Conservation (phyloP, 2,888 invertebrate species). For the Imbricaverruca yamaguchii region DNA sequence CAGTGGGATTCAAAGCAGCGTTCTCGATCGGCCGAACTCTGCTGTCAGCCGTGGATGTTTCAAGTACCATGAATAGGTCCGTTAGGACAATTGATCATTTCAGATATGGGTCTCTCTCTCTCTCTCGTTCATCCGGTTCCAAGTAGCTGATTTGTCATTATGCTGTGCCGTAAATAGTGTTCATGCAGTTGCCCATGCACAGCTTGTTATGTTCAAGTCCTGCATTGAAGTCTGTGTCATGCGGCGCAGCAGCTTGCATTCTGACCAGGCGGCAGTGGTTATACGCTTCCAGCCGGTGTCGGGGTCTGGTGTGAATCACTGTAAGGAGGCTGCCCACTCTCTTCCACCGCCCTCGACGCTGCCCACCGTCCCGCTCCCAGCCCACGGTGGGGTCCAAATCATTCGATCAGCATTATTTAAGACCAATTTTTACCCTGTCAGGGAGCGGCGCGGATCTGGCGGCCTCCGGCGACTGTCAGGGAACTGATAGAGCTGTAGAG, state of each 20-base stretch:
- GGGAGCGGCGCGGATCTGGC: background rate
- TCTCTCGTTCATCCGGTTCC: too few species aligned
- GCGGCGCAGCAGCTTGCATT: background rate
- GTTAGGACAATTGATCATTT: too few species aligned
- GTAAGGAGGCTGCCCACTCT: background rate
- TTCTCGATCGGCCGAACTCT: too few species aligned
- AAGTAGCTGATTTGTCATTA: too few species aligned
- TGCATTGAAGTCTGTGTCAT: background rate
- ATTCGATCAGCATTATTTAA: conserved; percentile 5
- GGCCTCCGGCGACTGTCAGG: background rate
- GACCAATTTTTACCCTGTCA: background rate
- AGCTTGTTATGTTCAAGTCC: background rate
- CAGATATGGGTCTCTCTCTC: too few species aligned
- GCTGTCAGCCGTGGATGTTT: too few species aligned
- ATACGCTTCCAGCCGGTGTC: background rate
- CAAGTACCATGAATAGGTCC: too few species aligned
- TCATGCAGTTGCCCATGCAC: too few species aligned
- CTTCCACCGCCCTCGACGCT: too few species aligned
- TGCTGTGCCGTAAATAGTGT: too few species aligned
- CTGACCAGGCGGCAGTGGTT: background rate
- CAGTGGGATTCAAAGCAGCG: too few species aligned
- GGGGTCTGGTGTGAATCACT: background rate
- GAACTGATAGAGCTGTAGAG: background rate
- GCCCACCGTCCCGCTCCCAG: too few species aligned
- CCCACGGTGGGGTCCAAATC: background rate